Base-by-base conservation (phyloP, 2,113 vertebrate genomes). In the Phoxinus phoxinus region DNA sequence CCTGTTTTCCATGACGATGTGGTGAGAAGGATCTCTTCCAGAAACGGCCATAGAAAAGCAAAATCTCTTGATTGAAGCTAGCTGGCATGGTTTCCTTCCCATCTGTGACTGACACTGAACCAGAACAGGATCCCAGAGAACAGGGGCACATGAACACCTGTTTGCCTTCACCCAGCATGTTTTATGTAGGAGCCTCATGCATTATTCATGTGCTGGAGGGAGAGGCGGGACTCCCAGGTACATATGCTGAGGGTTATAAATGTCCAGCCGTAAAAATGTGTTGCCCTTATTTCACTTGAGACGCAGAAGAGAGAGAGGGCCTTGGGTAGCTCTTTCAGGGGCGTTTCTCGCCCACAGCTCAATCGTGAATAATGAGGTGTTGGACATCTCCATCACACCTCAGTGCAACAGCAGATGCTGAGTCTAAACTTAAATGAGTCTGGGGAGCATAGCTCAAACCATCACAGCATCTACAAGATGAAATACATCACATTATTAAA, bases 121-220 rank as follows among this genome's bases (percentile, higher is more conserved):
- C 89, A 84, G 74, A 82, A 82, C 65, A 53, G 59, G 58, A 48
- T 85, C 73, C 56, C 21, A 37, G 58, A 32, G 73, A 51, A 48
- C 17, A 46, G 84, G 63, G 84, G 61, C 61, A 61, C 67, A 78
- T 71, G 48, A 83, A 67, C 90, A 90, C 91, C 91, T 91, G 84
- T 85, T 89, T 35, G 53, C 41, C 76, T 61, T 63, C 67, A 87
- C 86, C 74, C 25, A 78, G 84, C 89, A 86, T 88, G 86, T 90
- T 91, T 89, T 91, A 48, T 84, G 84, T 88, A 88, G 86, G 83
- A 53, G 86, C 80, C 63, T 58, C 32, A 86, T 90, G n/a, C 89
- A 91, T 92, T 90, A 92, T 91, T 92, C 90, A 91, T n/a, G 1
- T 27, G 37, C 37, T 21, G 63, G 80, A 63, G 10, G 78, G 35